Evolutionary conservation across 2,113 vertebrate genomes (phyloP).

Genomic region (Ageneiosus marmoratus): DNA sequence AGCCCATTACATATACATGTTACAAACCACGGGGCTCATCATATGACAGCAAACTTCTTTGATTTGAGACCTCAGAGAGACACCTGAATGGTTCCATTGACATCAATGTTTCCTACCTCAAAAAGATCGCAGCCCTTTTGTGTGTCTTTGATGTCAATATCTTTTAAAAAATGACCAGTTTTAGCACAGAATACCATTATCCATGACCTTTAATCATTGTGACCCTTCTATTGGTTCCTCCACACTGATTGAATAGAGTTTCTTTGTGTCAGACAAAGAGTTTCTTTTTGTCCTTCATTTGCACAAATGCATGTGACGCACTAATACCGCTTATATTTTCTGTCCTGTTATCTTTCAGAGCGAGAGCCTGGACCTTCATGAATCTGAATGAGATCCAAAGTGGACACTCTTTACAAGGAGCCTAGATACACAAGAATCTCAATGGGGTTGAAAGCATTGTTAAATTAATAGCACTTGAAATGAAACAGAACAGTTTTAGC

Average conservation of each 20-base stretch:
- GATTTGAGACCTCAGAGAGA: background rate
- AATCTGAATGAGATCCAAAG: background rate
- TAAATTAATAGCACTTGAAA: background rate
- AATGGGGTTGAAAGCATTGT: background rate
- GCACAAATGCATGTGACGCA: background rate
- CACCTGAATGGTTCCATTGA: background rate
- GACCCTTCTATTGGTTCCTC: background rate
- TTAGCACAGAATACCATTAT: background rate
- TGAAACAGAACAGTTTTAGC: background rate
- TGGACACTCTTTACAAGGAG: background rate
- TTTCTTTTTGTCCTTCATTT: background rate
- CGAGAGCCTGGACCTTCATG: constrained; percentile 5
- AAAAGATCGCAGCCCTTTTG: background rate
- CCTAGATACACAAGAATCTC: background rate
- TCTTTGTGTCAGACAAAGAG: background rate
- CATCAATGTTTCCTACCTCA: background rate
- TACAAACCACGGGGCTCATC: background rate
- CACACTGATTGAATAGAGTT: background rate
- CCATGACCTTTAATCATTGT: background rate
- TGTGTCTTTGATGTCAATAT: background rate
- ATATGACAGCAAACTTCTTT: background rate
- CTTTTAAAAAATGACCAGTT: background rate
- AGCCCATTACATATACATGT: background rate
- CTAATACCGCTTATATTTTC: background rate
- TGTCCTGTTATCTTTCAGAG: background rate